Evolutionary conservation across 1,140 invertebrate species (phyloP).

Genomic region (Grapholita molesta): DNA sequence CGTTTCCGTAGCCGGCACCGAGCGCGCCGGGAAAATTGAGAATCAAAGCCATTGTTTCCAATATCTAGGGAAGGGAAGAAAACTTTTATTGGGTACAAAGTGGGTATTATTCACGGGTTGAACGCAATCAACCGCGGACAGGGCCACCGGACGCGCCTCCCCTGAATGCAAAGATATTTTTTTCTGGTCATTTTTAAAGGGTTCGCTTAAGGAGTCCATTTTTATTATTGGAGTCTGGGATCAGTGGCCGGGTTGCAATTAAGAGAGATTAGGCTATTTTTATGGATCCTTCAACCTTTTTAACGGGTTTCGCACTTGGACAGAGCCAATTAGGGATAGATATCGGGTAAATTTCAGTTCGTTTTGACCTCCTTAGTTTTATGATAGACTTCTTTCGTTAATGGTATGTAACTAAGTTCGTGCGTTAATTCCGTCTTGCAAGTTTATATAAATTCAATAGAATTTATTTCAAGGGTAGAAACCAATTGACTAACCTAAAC

Average conservation of each 20-base stretch:
- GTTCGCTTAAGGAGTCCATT: constrained; percentile 60
- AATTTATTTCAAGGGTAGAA: neutral
- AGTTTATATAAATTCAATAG: neutral
- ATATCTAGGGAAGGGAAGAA: constrained; percentile 55
- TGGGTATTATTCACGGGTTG: constrained; percentile 64
- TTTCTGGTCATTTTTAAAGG: constrained; percentile 66
- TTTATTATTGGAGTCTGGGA: constrained; percentile 57
- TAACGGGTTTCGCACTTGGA: neutral
- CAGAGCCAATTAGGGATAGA: constrained; percentile 5
- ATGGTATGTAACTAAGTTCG: neutral
- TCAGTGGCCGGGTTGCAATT: constrained; percentile 53
- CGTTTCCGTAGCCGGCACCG: constrained; percentile 40
- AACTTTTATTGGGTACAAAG: constrained; percentile 74
- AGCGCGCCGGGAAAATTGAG: constrained; percentile 52
- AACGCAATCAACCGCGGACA: constrained; percentile 46
- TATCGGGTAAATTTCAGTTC: neutral
- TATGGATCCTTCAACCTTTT: constrained; percentile 19
- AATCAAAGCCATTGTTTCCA: constrained; percentile 72
- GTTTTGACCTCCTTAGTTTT: neutral
- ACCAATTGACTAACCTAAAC: neutral
- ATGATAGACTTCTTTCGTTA: neutral
- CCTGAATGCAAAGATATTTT: constrained; percentile 73
- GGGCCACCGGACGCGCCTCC: constrained; percentile 52
- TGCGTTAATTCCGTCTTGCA: neutral
- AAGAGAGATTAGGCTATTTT: constrained; percentile 38